phyloP scores from a whole-genome alignment of 2,888 invertebrate genomes.

The Philereme vetulata region DNA sequence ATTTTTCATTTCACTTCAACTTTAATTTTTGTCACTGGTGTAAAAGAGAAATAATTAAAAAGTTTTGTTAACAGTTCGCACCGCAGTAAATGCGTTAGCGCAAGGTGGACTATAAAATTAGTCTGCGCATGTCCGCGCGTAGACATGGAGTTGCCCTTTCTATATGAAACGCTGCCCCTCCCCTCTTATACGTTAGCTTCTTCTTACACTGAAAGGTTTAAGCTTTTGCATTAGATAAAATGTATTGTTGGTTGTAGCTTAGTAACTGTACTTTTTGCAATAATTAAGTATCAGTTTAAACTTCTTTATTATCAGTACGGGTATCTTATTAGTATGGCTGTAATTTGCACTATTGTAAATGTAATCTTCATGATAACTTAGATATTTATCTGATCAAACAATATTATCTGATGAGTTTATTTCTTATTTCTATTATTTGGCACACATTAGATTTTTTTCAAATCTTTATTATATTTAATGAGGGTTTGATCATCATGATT shows the following conservation, averaged over 20 bases:
- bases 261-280: constrained; percentile 3
- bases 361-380: too few species aligned
- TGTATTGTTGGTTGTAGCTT: not conserved
- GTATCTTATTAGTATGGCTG: too few species aligned
- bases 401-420: too few species aligned
- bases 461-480: too few species aligned
- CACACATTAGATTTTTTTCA: too few species aligned
- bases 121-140: constrained; percentile 50
- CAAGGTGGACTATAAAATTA: constrained; percentile 50
- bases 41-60: constrained; percentile 43
- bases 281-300: constrained; percentile 1
- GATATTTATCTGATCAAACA: too few species aligned
- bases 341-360: too few species aligned
- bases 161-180: constrained; percentile 50
- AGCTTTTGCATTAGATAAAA: constrained; percentile 24
- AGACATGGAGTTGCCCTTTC: constrained; percentile 47
- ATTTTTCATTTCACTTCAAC: constrained; percentile 45
- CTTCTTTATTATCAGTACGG: too few species aligned
- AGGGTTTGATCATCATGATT: too few species aligned
- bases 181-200: constrained; percentile 45
- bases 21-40: constrained; percentile 35
- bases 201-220: constrained; percentile 29
- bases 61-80: constrained; percentile 40
- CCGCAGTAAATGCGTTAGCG: constrained; percentile 60
- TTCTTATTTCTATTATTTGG: too few species aligned